phyloP scores from a whole-genome alignment of 2,797 vertebrate genomes.

The Eulemur coronatus region DNA sequence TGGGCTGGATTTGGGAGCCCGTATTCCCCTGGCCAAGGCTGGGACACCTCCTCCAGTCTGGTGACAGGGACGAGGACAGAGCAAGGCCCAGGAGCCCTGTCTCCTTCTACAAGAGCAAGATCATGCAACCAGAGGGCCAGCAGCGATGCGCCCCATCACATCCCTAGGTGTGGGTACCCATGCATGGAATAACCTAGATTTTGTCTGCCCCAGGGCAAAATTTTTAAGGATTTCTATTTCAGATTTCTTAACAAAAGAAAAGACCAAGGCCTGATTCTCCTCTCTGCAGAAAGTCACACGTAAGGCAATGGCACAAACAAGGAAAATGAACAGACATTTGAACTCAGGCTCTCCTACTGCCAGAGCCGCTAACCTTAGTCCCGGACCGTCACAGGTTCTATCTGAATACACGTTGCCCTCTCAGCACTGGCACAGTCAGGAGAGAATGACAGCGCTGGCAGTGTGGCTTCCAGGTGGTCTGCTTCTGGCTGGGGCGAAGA shows the following conservation, averaged over 20 bases:
- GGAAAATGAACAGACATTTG: background rate
- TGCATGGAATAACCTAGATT: background rate
- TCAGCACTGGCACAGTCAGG: background rate
- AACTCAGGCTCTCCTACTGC: background rate
- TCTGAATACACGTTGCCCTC: background rate
- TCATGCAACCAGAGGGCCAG: no score
- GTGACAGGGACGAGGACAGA: background rate
- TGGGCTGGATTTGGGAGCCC: background rate
- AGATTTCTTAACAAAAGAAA: background rate
- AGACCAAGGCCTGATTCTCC: background rate
- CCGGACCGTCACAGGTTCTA: background rate
- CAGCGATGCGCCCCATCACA: background rate
- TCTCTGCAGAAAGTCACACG: background rate
- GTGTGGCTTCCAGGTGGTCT: background rate
- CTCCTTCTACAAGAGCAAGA: background rate
- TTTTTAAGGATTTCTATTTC: background rate
- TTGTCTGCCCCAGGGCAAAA: background rate
- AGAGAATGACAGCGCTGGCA: accelerated
- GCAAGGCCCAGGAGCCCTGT: background rate
- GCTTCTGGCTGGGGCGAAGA: background rate
- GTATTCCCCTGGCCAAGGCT: background rate
- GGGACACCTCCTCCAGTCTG: background rate
- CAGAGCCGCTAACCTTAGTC: background rate
- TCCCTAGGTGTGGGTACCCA: background rate
- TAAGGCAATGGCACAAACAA: background rate